A percentile compares a stretch with the other conserved stretches of the same genome.
These are phyloP conservation scores for Peromyscus californicus DNA, from an alignment of 2,113 vertebrate genomes.

Conservation along the genomic window DNA sequence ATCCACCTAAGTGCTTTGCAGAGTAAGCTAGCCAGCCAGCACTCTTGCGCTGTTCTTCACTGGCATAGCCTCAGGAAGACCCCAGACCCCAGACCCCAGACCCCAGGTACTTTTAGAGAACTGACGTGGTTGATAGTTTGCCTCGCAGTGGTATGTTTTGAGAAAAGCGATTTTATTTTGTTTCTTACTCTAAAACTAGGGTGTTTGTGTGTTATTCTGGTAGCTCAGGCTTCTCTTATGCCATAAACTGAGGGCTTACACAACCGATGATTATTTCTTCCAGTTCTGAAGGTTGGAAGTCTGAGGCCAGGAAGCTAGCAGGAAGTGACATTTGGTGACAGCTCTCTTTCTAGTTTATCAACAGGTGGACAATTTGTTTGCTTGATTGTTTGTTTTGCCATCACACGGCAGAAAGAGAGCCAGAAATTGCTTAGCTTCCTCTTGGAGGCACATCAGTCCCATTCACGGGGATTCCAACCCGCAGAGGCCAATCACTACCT, in stretches of 20 bases:
- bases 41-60: accelerated
- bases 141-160: background rate
- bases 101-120: background rate
- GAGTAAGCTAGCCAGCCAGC: background rate
- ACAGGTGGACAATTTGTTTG: background rate
- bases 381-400: background rate
- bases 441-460: background rate
- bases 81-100: accelerated
- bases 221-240: background rate
- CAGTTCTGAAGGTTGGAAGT: background rate
- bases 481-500: too few relatives aligned
- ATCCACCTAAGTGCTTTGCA: accelerated
- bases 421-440: background rate
- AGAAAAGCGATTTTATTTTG: background rate
- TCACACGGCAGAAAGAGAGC: background rate
- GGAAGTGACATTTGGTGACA: too few relatives aligned
- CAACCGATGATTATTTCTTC: background rate
- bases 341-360: background rate
- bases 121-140: background rate
- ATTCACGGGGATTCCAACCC: background rate
- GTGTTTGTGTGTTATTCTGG: background rate
- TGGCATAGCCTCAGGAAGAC: background rate
- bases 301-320: too few relatives aligned
- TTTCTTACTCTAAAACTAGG: background rate
- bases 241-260: background rate